Conservation (phyloP, 2,797 vertebrate genomes). For the Cossypha heuglini region DNA sequence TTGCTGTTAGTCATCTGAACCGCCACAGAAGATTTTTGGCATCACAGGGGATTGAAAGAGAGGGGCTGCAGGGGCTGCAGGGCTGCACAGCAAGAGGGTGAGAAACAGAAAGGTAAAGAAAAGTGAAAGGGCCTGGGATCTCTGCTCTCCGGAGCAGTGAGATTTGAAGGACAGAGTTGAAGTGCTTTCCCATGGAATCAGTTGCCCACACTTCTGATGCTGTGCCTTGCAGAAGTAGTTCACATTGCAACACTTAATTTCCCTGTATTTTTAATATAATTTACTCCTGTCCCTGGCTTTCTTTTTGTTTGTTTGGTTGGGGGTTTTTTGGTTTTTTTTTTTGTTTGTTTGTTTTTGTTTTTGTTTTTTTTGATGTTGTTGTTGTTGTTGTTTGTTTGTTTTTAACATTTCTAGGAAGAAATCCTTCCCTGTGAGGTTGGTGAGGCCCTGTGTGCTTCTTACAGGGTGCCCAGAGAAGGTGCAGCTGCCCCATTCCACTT, state of each 20-base stretch:
- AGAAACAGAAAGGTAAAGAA: neutral
- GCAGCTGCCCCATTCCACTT: neutral
- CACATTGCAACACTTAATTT: neutral
- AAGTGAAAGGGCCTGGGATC: neutral
- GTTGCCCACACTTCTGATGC: fast-evolving
- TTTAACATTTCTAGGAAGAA: neutral
- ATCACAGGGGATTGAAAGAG: neutral
- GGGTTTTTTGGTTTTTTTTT: neutral
- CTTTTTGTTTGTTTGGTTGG: neutral
- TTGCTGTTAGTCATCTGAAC: neutral
- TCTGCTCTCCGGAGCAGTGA: neutral
- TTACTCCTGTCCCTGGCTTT: neutral
- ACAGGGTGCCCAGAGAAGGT: neutral
- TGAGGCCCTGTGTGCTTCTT: neutral
- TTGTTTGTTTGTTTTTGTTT: no score
- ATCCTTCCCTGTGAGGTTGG: neutral
- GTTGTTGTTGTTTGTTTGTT: neutral
- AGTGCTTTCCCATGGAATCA: neutral
- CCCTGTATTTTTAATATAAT: neutral
- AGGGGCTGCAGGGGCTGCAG: neutral
- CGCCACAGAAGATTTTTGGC: neutral
- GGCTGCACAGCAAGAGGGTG: neutral
- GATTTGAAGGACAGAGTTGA: neutral
- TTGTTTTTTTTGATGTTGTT: no score
- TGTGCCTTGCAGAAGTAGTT: neutral